Base-by-base conservation (phyloP, 2,888 invertebrate genomes). In the Mythimna albipuncta region DNA sequence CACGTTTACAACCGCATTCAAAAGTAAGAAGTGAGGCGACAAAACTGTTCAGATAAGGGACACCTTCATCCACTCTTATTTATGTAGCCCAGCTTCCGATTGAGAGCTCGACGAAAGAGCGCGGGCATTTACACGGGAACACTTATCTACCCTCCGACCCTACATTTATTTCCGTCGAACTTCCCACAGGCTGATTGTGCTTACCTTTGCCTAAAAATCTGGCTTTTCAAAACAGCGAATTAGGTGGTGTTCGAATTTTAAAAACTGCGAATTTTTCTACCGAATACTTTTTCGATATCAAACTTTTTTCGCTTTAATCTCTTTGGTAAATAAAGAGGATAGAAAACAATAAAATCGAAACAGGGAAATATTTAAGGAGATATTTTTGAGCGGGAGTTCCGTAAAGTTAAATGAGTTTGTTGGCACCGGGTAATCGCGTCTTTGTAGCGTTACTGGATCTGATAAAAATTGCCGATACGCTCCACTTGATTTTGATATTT, bases 381-480 rank as follows among this genome's bases (percentile, higher is more conserved):
- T 89, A 93, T 94, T 94, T 94, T 94, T 93, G 92, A 93, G 91
- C 90, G 87, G 89, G 89, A 88, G 90, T 89, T 91, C 91, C 93
- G 93, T 91, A 92, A 95, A 95, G 95, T 96, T 96, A 95, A 96
- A 96, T 95, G 95, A 95, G 95, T 95, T 95, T 94, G 93, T 93
- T 94, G 93, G 90, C 92, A 92, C 89, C 89, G 91, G 89, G 91
- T 92, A 92, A 92, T 92, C 92, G 89, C 86, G 90, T 89, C 89
- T 93, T 93, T 93, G 93, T 94, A 93, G 91, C 91, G 91, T 90
- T 93, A 90, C 90, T 86, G 87, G 88, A 95, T 95, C 94, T 89
- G 95, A 95, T 95, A 93, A 93, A 92, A 90, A 91, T 84, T 89
- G 85, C 88, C 89, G 91, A 91, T 92, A 89, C 91, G 88, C 87